phyloP scores from a whole-genome alignment of 2,113 vertebrate species.

The Sinocyclocheilus maitianheensis region DNA sequence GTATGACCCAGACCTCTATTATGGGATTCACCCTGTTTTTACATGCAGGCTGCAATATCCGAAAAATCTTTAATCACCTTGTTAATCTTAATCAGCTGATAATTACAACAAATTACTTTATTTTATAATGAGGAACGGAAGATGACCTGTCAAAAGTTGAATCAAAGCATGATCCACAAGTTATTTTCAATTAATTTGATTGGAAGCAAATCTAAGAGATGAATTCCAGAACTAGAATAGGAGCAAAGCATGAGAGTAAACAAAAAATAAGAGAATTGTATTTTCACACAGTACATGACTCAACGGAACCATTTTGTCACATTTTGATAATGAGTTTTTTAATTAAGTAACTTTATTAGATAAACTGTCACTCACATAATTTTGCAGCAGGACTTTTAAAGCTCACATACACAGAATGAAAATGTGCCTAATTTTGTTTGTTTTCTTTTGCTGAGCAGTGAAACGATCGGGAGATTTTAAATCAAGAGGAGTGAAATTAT shows the following conservation, averaged over 20 bases:
- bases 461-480: slow-evolving; percentile 99
- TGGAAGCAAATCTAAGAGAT: neutral
- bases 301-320: neutral
- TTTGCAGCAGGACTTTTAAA: neutral
- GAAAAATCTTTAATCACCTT: neutral
- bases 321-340: neutral
- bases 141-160: neutral
- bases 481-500: slow-evolving; percentile 99
- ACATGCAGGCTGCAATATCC: neutral
- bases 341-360: neutral
- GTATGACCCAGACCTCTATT: neutral
- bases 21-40: neutral
- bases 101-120: neutral
- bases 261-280: neutral
- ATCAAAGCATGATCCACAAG: neutral
- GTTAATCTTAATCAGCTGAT: neutral
- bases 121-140: neutral
- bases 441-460: slow-evolving; percentile 85
- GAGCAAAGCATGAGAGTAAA: neutral
- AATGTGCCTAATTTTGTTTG: neutral
- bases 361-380: neutral
- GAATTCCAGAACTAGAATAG: neutral
- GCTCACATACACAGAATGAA: neutral
- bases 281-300: neutral
- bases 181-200: neutral